phyloP scores from a whole-genome alignment of 2,797 vertebrate species.

The Bradypus variegatus region DNA sequence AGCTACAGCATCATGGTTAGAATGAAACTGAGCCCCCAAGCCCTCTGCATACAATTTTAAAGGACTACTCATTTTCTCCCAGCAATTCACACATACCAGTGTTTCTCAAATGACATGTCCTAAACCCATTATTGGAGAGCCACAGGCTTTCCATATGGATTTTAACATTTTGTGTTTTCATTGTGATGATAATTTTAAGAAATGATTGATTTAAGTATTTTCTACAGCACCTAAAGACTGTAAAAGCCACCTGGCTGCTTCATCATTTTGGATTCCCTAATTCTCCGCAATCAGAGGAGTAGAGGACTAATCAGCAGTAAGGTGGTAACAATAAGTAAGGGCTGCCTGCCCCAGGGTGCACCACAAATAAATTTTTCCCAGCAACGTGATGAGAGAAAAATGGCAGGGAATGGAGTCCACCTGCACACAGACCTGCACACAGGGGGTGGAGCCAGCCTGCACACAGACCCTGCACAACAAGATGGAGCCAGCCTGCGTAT shows the following conservation, averaged over 20 bases:
- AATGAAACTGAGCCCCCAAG: no score
- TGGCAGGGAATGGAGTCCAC: accelerated
- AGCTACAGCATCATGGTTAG: background rate
- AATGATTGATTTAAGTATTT: background rate
- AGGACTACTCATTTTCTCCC: background rate
- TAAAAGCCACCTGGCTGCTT: background rate
- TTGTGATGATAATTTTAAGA: background rate
- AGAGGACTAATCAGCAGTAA: background rate
- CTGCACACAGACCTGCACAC: no score
- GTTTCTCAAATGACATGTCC: background rate
- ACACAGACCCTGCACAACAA: no score
- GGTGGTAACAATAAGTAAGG: background rate
- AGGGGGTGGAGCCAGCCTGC: no score
- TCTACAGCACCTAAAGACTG: background rate
- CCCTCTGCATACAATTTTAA: background rate
- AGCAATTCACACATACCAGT: background rate
- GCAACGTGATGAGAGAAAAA: background rate
- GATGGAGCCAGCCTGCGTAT: no score
- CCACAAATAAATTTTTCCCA: background rate
- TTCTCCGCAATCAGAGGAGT: background rate
- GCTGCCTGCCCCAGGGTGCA: background rate
- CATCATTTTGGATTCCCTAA: background rate
- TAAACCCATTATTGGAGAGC: background rate
- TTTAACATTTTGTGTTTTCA: background rate
- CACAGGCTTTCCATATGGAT: background rate